Base-by-base conservation (phyloP, 1,140 invertebrate genomes). In the Bradynema listronoti region DNA sequence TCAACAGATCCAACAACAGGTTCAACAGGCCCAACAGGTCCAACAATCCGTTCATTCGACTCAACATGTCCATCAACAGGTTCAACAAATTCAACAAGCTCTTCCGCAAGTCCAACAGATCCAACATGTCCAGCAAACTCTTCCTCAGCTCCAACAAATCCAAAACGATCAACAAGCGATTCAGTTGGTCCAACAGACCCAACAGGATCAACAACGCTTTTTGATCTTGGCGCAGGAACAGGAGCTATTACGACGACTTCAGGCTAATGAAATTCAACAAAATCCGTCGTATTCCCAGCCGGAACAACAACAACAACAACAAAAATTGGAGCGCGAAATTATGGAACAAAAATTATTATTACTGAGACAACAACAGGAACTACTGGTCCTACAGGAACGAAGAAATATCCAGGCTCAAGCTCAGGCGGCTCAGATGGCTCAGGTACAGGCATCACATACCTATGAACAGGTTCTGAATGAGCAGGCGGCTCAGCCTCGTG, bases 1-100 rank as follows among this genome's bases (percentile, higher is more conserved):
- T 58, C 54, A 22, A n/a, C 53, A 58, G n/a, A 11, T 56, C 9
- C 22, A 56, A 11, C 53, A 25, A 53, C 2, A 58, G 33, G 22
- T n/a, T n/a, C n/a, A n/a, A n/a, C n/a, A n/a, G n/a, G n/a, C n/a
- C n/a, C n/a, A n/a, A n/a, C 53, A 25, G 29, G 2, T 30, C 29
- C n/a, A n/a, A n/a, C n/a, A n/a, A n/a, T n/a, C n/a, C n/a, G n/a
- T n/a, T n/a, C n/a, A n/a, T n/a, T n/a, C n/a, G n/a, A n/a, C n/a
- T n/a, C n/a, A n/a, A n/a, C n/a, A n/a, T n/a, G n/a, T n/a, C n/a
- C n/a, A n/a, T n/a, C n/a, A n/a, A n/a, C n/a, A n/a, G n/a, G n/a
- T n/a, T n/a, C 47, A 50, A 50, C 47, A 30, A 5, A 25, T 50
- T 9, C 47, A 50, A 50, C 47, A 50, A 24, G 47, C 27, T 27